phyloP scores from a whole-genome alignment of 2,888 invertebrate genomes.

The Spodoptera exigua region DNA sequence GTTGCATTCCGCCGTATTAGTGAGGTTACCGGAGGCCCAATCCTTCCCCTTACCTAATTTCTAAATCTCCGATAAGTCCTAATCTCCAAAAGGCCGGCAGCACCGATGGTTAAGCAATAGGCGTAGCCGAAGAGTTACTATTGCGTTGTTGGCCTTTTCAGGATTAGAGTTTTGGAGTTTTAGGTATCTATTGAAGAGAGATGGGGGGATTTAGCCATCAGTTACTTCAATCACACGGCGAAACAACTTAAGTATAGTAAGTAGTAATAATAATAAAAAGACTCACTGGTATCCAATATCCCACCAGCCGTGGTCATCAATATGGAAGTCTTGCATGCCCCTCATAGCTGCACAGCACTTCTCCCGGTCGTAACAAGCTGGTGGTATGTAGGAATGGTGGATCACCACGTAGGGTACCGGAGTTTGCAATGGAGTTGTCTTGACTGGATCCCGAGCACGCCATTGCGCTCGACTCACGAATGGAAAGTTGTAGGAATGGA shows the following conservation, averaged over 20 bases:
- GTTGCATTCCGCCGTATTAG: too few species aligned
- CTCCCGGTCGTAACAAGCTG: slow-evolving; percentile 86
- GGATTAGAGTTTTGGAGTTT: too few species aligned
- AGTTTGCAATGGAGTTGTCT: slow-evolving; percentile 80
- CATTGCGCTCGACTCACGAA: slow-evolving; percentile 87
- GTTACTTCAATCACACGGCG: too few species aligned
- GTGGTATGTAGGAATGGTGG: slow-evolving; percentile 91
- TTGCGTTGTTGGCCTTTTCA: too few species aligned
- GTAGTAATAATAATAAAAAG: background rate
- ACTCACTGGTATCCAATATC: slow-evolving; percentile 90
- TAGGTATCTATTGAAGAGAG: too few species aligned
- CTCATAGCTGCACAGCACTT: slow-evolving; percentile 90
- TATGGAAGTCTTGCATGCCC: slow-evolving; percentile 91
- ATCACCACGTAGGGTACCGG: slow-evolving; percentile 92
- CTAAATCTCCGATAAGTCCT: too few species aligned
- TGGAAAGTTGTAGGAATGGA: slow-evolving; percentile 72
- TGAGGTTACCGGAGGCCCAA: too few species aligned
- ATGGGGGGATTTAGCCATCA: too few species aligned
- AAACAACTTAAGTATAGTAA: background rate
- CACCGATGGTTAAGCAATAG: too few species aligned
- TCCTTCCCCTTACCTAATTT: too few species aligned
- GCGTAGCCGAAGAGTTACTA: too few species aligned
- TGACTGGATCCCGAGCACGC: slow-evolving; percentile 88
- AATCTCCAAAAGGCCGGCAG: too few species aligned
- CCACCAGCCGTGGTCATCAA: slow-evolving; percentile 90